These are phyloP conservation scores for Mugil cephalus DNA, from an alignment of 2,113 vertebrate genomes.

Conservation along the genomic window DNA sequence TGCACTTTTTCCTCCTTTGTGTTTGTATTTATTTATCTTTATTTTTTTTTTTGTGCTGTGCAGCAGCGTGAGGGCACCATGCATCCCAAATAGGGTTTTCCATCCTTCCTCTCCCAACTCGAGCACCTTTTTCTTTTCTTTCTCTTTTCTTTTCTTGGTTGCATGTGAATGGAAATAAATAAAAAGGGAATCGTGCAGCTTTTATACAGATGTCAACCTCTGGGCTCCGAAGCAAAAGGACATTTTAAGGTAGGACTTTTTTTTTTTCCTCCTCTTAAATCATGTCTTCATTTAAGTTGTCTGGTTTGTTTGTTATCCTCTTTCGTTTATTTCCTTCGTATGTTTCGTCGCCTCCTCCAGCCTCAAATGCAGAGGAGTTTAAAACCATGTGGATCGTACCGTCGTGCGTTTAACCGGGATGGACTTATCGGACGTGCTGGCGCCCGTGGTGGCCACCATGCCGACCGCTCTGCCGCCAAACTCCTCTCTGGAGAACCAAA, in stretches of 20 bases:
- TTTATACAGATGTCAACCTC: neutral
- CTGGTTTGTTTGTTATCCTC: neutral
- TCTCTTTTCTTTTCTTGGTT: neutral
- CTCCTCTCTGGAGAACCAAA: slow-evolving; percentile 67
- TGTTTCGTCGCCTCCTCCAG: neutral
- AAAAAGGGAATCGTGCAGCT: slow-evolving; percentile 25
- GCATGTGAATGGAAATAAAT: slow-evolving; percentile 34
- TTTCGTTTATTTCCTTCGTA: neutral
- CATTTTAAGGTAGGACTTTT: slow-evolving; percentile 36
- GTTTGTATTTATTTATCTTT: slow-evolving; percentile 2
- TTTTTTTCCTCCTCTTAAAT: slow-evolving; percentile 1
- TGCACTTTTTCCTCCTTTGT: neutral
- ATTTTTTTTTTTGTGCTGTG: slow-evolving; percentile 7
- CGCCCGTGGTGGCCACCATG: slow-evolving; percentile 26
- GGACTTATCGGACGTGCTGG: slow-evolving; percentile 50
- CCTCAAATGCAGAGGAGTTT: slow-evolving; percentile 3
- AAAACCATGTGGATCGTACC: neutral
- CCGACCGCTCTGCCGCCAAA: slow-evolving; percentile 46
- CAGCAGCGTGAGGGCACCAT: slow-evolving; percentile 45
- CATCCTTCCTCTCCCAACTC: slow-evolving; percentile 36
- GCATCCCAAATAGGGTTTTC: slow-evolving; percentile 47
- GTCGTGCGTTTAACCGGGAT: slow-evolving; percentile 54
- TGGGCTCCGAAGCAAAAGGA: slow-evolving; percentile 6
- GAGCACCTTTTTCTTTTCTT: slow-evolving; percentile 7
- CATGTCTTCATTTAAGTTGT: neutral